These are phyloP conservation scores for Lagopus muta DNA, from an alignment of 2,113 vertebrate genomes.

Conservation along the genomic window DNA sequence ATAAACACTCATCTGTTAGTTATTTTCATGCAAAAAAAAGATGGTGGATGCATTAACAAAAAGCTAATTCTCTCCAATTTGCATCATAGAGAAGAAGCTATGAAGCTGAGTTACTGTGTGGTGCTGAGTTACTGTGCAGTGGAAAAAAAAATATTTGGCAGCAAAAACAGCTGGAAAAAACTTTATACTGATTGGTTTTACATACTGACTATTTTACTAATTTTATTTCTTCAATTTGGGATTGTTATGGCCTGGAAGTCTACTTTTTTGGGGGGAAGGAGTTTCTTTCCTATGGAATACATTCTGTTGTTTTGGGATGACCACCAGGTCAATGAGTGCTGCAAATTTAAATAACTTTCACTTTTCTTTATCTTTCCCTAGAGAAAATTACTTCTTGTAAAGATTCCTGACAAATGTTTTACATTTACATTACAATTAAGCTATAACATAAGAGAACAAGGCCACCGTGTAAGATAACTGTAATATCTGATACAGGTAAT, in stretches of 20 bases:
- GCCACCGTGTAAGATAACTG: background rate
- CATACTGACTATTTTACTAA: background rate
- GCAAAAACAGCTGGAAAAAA: background rate
- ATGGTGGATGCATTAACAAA: background rate
- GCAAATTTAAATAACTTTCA: background rate
- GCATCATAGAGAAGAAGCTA: background rate
- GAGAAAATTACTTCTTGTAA: background rate
- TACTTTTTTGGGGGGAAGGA: background rate
- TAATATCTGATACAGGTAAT: background rate
- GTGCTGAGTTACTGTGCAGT: background rate
- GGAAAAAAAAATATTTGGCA: background rate
- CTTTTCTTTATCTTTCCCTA: background rate
- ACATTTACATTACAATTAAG: background rate
- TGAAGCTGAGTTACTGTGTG: background rate
- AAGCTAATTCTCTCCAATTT: background rate
- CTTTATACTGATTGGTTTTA: background rate
- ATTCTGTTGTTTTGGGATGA: background rate
- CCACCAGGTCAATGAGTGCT: background rate
- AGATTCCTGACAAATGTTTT: background rate
- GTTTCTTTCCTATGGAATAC: background rate
- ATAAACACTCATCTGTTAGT: constrained; percentile 24
- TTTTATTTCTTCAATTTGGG: background rate
- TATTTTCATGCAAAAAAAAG: background rate
- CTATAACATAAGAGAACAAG: background rate
- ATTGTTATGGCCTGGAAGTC: background rate